Percentiles rank a stretch among this genome's conserved stretches.
These are phyloP conservation scores for Lophura nycthemera DNA, from an alignment of 2,113 vertebrate species.

Conservation along the genomic window DNA sequence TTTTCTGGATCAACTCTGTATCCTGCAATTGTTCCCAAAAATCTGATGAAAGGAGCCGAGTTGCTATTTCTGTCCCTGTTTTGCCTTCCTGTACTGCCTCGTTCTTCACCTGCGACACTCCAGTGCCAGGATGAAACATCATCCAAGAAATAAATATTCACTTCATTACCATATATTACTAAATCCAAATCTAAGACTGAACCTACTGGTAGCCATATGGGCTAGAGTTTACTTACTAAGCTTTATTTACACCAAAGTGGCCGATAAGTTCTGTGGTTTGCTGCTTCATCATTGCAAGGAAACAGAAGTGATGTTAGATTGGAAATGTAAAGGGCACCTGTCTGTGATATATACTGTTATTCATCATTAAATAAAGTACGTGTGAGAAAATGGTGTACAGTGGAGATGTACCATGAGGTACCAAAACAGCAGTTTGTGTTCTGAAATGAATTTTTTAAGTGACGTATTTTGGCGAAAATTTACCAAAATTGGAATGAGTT, in stretches of 20 bases:
- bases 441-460: neutral
- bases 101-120: neutral
- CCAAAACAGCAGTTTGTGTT: neutral
- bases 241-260: neutral
- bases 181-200: neutral
- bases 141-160: neutral
- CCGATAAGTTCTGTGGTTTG: neutral
- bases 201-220: neutral
- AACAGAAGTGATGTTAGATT: neutral
- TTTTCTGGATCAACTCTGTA: conserved; percentile 24
- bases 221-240: neutral
- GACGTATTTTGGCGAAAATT: neutral
- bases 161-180: neutral
- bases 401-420: neutral
- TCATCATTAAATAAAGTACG: neutral
- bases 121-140: neutral
- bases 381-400: neutral
- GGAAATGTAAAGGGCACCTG: neutral
- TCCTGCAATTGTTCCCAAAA: conserved; percentile 64
- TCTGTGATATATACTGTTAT: neutral
- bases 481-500: neutral
- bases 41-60: neutral
- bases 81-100: neutral
- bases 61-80: neutral
- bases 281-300: neutral